Percentiles rank a stretch among this genome's conserved stretches.
Evolutionary conservation across 2,797 vertebrate species (phyloP).

Genomic region (Xenopus petersii): DNA sequence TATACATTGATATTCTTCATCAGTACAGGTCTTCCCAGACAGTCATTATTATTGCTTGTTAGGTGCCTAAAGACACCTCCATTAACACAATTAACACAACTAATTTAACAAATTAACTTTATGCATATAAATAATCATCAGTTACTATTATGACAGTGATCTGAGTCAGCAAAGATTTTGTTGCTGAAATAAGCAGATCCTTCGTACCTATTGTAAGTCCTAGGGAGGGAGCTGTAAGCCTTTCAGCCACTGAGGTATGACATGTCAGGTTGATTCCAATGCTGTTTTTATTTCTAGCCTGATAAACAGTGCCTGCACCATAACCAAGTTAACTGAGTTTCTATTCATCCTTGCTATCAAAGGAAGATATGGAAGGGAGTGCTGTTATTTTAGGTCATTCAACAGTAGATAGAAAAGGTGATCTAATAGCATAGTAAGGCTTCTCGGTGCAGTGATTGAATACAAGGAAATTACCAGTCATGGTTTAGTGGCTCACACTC

Average conservation of each 20-base stretch:
- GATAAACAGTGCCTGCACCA: not conserved
- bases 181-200: no score
- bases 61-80: no score
- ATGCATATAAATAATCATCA: not conserved
- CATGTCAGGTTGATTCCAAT: not conserved
- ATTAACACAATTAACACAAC: no score
- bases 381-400: not conserved
- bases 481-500: slow-evolving; percentile 28
- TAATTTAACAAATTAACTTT: not conserved
- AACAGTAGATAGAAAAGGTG: not conserved
- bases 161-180: no score
- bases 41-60: no score
- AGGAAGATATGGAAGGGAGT: not conserved
- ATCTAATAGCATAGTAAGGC: not conserved
- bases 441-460: slow-evolving; percentile 8
- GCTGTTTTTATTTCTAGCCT: not conserved
- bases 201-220: no score
- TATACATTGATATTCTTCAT: no score
- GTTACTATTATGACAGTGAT: no score
- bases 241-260: no score
- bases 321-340: not conserved
- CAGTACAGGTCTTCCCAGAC: no score
- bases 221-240: no score
- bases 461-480: slow-evolving; percentile 45
- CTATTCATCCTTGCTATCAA: not conserved